Conservation (phyloP, 2,113 vertebrate genomes). For the Oplegnathus fasciatus region DNA sequence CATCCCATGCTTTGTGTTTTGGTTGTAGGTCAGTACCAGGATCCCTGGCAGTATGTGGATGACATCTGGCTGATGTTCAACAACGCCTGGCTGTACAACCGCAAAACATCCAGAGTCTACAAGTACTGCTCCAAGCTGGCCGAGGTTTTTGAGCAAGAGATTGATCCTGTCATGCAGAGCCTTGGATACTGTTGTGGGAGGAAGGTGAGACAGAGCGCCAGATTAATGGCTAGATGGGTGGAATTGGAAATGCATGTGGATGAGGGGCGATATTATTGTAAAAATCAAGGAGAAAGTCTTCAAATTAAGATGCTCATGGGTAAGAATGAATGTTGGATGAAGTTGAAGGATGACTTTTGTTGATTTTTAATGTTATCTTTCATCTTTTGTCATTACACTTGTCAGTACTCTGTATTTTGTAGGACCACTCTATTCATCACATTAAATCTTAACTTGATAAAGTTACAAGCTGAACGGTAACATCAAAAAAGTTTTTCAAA, state of each 20-base stretch:
- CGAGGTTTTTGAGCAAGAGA: slow-evolving; percentile 98
- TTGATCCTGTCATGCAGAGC: slow-evolving; percentile 98
- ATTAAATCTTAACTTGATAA: background rate
- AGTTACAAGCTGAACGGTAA: background rate
- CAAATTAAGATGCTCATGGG: background rate
- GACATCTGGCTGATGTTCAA: slow-evolving; percentile 99
- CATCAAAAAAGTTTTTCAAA: background rate
- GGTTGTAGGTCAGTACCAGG: slow-evolving; percentile 92
- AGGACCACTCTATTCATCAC: background rate
- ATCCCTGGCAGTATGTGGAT: slow-evolving; percentile 98
- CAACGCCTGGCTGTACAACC: slow-evolving; percentile 99
- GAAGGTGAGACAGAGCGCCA: slow-evolving; percentile 86
- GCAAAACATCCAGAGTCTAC: slow-evolving; percentile 97
- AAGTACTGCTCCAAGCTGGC: slow-evolving; percentile 98
- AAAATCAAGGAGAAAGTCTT: background rate
- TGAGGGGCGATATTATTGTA: background rate
- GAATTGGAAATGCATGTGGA: background rate
- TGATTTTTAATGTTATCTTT: background rate
- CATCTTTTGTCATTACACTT: background rate
- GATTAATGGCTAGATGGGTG: background rate
- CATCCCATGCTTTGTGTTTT: background rate
- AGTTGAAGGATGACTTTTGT: background rate
- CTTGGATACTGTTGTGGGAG: slow-evolving; percentile 98
- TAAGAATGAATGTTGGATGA: background rate
- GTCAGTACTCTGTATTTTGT: background rate